These are phyloP conservation scores for Acromyrmex echinatior DNA, from an alignment of 1,140 invertebrate species.

Conservation along the genomic window DNA sequence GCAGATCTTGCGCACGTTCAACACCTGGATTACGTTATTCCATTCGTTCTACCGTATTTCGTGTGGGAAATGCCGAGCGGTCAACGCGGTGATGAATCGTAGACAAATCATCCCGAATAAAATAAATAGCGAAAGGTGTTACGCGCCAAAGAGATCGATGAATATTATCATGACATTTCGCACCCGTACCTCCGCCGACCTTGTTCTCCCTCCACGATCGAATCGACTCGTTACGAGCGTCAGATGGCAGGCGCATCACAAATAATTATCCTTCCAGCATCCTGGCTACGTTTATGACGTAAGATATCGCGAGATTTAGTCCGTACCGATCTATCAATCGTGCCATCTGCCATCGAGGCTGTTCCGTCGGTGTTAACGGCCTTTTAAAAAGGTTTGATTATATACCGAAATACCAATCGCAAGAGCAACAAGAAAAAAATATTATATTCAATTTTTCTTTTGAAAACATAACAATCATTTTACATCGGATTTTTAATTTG, in stretches of 20 bases:
- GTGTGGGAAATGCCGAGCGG: slow-evolving; percentile 20
- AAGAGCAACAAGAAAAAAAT: too few relatives aligned
- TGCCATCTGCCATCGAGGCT: slow-evolving; percentile 51
- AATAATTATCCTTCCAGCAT: slow-evolving; percentile 67
- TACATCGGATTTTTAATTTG: neutral
- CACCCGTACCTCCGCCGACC: slow-evolving; percentile 59
- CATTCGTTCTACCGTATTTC: neutral
- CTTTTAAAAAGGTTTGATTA: slow-evolving; percentile 30
- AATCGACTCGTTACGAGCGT: slow-evolving; percentile 58
- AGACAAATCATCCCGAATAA: slow-evolving; percentile 59
- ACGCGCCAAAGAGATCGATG: slow-evolving; percentile 57
- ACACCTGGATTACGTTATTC: slow-evolving; percentile 37
- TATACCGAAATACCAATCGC: slow-evolving; percentile 10
- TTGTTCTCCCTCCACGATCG: slow-evolving; percentile 38
- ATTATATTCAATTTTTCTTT: neutral
- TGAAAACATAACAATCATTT: neutral
- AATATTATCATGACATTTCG: slow-evolving; percentile 63
- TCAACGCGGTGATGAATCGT: slow-evolving; percentile 56
- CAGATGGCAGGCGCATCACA: slow-evolving; percentile 62
- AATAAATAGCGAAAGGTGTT: slow-evolving; percentile 56
- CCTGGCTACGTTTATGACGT: slow-evolving; percentile 58
- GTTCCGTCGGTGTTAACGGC: slow-evolving; percentile 19
- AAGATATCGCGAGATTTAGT: slow-evolving; percentile 56
- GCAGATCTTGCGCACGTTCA: neutral
- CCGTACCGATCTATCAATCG: slow-evolving; percentile 63